Evolutionary conservation across 2,888 invertebrate genomes (phyloP), one percentile per base, ranked within the genome.

Genomic region (Scaptomyza cyrtandrae): DNA sequence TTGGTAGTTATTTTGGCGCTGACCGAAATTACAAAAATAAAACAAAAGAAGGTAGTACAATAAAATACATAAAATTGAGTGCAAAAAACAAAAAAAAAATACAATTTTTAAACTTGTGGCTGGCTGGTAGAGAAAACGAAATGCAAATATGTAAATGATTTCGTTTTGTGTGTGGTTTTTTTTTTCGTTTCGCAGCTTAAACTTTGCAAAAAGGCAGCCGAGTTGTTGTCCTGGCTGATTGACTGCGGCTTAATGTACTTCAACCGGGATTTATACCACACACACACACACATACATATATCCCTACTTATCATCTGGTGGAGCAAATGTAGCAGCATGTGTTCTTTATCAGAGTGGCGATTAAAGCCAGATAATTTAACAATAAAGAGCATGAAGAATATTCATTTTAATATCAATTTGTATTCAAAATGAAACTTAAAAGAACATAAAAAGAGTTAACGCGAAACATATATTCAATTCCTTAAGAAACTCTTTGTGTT

Each of bases 1-100:
- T 59, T 65, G 72, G 52, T 63, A 76, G 68, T 86, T 78, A 81
- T 78, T 80, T 75, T 71, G 63, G 62, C 58, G 37, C 57, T 57
- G 41, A 24, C 27, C 31, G 41, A 70, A 83, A 80, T 62, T 48
- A 56, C 73, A 62, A 43, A 62, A 46, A 41, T 16, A 27, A 10
- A 35, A 48, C 37, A 60, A 24, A 41, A 13, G 11, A 39, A 43
- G 33, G 13, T 10, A 35, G 13, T 6, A 5, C 29, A 50, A 33
- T 49, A 13, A 41, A 14, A 39, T 14, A 7, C 14, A 39, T 14
- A 45, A 59, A 54, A 53, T 41, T 48, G n/a, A 11, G 35, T 35
- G 35, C 4, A 35, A 11, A 35, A 33, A 33, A 10, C 1, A 33
- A 10, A 43, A 11, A 37, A 45, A 62, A 54, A 49, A 50, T 44